Evolutionary conservation across 2,797 vertebrate species (phyloP).

Genomic region (Lateolabrax maculatus): DNA sequence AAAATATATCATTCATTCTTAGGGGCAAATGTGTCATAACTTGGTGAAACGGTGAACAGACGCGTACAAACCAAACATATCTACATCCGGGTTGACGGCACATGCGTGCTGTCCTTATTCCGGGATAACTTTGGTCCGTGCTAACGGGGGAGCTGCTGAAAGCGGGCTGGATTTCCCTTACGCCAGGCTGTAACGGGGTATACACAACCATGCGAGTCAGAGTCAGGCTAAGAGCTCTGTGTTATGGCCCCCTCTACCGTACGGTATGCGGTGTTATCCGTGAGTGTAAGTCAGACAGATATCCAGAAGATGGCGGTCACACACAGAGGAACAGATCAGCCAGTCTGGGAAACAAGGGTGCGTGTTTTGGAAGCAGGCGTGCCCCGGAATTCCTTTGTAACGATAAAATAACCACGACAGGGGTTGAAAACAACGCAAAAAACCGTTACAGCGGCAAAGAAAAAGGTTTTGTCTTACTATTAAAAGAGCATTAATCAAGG

Average conservation of each 20-base stretch:
- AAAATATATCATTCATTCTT: slow-evolving; percentile 13
- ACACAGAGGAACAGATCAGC: slow-evolving; percentile 12
- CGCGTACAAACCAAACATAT: slow-evolving; percentile 54
- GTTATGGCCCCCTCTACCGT: slow-evolving; percentile 74
- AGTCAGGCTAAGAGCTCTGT: slow-evolving; percentile 11
- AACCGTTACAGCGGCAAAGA: accelerated
- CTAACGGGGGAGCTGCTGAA: slow-evolving; percentile 77
- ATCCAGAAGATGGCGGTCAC: slow-evolving; percentile 74
- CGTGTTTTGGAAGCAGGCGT: slow-evolving; percentile 22
- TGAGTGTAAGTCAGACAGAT: background rate
- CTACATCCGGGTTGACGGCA: slow-evolving; percentile 93
- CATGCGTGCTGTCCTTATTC: slow-evolving; percentile 93
- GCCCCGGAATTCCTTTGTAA: slow-evolving; percentile 1
- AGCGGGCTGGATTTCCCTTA: slow-evolving; percentile 61
- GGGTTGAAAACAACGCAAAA: background rate
- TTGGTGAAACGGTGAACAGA: slow-evolving; percentile 61
- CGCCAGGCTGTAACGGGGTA: slow-evolving; percentile 61
- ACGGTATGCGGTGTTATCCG: background rate
- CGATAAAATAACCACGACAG: background rate
- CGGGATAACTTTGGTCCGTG: slow-evolving; percentile 93
- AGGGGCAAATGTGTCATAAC: slow-evolving; percentile 32
- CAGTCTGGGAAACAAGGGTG: accelerated
- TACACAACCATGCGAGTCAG: slow-evolving; percentile 49
- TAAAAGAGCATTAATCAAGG: accelerated
- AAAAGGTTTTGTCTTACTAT: accelerated